A percentile compares a stretch with the other conserved stretches of the same genome.
phyloP scores from a whole-genome alignment of 2,797 vertebrate genomes.

The Epinephelus malabaricus region DNA sequence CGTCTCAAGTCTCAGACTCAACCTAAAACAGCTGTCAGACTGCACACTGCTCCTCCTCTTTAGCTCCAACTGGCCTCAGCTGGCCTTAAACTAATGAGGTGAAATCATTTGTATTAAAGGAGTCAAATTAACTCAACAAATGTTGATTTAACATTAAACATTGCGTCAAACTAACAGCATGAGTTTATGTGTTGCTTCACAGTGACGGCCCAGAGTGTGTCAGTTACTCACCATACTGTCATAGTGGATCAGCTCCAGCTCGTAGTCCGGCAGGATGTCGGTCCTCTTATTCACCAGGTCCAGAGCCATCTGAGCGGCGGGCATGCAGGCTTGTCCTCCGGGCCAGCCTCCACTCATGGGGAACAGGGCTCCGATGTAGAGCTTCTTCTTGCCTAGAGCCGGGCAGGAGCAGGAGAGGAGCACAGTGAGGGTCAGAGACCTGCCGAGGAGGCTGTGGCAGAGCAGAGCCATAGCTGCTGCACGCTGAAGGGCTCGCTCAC shows the following conservation, averaged over 20 bases:
- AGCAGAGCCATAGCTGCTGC: conserved; percentile 60
- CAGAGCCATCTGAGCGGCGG: conserved; percentile 93
- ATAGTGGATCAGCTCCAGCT: conserved; percentile 93
- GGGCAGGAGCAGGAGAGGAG: conserved; percentile 80
- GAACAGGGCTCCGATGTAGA: conserved; percentile 95
- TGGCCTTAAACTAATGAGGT: too few species aligned
- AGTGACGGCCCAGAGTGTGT: background rate
- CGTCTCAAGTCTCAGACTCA: too few species aligned
- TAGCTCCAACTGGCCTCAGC: too few species aligned
- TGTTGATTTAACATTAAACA: too few species aligned
- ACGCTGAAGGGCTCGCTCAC: conserved; percentile 4
- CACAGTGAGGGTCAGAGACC: conserved; percentile 69
- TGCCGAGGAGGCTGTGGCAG: conserved; percentile 15
- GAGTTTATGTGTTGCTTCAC: too few species aligned
- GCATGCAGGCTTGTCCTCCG: conserved; percentile 93
- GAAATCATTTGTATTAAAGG: too few species aligned
- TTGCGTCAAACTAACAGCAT: too few species aligned
- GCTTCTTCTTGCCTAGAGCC: conserved; percentile 92
- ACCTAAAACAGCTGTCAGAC: too few species aligned
- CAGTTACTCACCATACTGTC: conserved; percentile 91
- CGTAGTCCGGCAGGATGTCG: conserved; percentile 94
- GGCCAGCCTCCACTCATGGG: conserved; percentile 97
- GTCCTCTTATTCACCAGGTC: conserved; percentile 92
- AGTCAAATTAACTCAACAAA: too few species aligned
- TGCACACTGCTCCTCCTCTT: too few species aligned